phyloP scores from a whole-genome alignment of 2,113 vertebrate species.

The Tragulus kanchil region DNA sequence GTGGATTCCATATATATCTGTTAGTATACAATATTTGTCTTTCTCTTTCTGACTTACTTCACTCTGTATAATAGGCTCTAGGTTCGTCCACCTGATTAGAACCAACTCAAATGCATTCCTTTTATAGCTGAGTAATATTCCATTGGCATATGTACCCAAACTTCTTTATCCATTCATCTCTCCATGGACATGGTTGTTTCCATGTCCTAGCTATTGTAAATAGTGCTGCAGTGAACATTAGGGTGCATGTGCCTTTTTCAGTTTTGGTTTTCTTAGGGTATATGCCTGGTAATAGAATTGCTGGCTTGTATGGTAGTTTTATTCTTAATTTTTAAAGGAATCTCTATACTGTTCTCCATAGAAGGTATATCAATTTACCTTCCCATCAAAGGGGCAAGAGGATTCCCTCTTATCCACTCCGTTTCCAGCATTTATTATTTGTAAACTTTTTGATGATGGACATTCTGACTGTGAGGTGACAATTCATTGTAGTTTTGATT shows the following conservation, averaged over 20 bases:
- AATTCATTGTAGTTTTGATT: too few species aligned
- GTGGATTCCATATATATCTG: neutral
- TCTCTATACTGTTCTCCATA: too few species aligned
- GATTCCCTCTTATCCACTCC: too few species aligned
- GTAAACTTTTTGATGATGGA: too few species aligned
- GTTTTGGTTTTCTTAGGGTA: neutral
- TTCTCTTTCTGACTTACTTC: neutral
- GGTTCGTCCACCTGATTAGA: neutral
- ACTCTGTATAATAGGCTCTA: neutral
- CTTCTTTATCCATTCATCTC: neutral
- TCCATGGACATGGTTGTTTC: neutral
- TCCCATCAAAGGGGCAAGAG: too few species aligned
- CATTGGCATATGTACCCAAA: neutral
- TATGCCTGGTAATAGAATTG: neutral
- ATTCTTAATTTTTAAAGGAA: neutral
- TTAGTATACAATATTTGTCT: neutral
- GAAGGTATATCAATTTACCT: too few species aligned
- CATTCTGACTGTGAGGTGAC: too few species aligned
- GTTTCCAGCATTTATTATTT: too few species aligned
- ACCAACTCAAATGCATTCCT: neutral
- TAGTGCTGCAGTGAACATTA: neutral
- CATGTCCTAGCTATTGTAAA: neutral
- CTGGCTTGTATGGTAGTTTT: neutral
- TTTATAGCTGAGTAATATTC: neutral
- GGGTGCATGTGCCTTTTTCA: neutral